Conservation (phyloP, 2,888 invertebrate genomes). For the Sphecodes monilicornis region DNA sequence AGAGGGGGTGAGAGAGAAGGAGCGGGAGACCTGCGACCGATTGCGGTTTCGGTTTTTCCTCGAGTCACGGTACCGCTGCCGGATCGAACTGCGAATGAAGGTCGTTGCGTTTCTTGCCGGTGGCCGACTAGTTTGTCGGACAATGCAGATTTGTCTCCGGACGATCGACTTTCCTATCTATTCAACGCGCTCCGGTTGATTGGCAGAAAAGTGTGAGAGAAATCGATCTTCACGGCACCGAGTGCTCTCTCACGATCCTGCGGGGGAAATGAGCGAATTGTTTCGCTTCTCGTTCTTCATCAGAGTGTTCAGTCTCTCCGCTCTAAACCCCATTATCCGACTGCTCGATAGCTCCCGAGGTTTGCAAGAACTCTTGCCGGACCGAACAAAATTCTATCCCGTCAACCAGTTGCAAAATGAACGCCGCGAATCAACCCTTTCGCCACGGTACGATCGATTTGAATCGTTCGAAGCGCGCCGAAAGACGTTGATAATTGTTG, state of each 20-base stretch:
- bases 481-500: not conserved
- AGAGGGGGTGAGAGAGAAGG: slow-evolving; percentile 22
- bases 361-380: not conserved
- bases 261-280: slow-evolving; percentile 20
- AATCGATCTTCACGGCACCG: slow-evolving; percentile 59
- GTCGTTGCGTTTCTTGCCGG: slow-evolving; percentile 62
- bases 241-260: slow-evolving; percentile 44
- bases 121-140: slow-evolving; percentile 61
- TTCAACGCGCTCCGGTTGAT: slow-evolving; percentile 54
- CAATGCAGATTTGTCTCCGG: slow-evolving; percentile 61
- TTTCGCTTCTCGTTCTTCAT: slow-evolving; percentile 13
- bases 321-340: not conserved
- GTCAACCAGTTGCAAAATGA: not conserved
- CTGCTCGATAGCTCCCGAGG: not conserved
- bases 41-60: slow-evolving; percentile 68
- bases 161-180: slow-evolving; percentile 46
- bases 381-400: not conserved
- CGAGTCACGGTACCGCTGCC: slow-evolving; percentile 60
- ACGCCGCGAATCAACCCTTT: not conserved
- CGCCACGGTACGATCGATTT: not conserved
- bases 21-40: slow-evolving; percentile 49
- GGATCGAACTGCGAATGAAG: slow-evolving; percentile 57
- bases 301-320: not conserved
- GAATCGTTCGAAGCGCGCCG: not conserved
- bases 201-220: slow-evolving; percentile 53